Base-by-base conservation (phyloP, 2,797 vertebrate genomes). In the Nyctibius grandis region DNA sequence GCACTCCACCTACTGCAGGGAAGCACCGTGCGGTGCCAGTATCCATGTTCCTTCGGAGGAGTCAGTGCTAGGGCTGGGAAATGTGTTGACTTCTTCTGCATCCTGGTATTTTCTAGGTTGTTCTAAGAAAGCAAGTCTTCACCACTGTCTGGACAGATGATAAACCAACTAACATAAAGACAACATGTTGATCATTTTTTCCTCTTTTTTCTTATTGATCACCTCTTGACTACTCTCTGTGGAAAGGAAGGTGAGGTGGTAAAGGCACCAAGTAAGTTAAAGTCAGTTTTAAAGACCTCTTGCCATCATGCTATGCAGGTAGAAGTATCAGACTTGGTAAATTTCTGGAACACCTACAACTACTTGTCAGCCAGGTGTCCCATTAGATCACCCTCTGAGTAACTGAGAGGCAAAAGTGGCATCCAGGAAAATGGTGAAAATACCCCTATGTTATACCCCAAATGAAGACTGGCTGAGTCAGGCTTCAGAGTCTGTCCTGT, bases 31-130 rank as follows among this genome's bases (percentile, higher is more conserved):
- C 0, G 1, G 26, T 53, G 17, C 22, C 5, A 2, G 26, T 50
- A 11, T 23, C 19, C 5, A 2, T 2, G 3, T 0, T 86, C 9
- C 31, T 59, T 11, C 2, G 0, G 6, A 50, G 16, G 4, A 48
- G 14, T 26, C 60, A 31, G 36, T 12, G 20, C 11, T 12, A 33
- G 77, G 20, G 26, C 51, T 63, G 12, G 45, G 9, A 56, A 59
- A 77, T 7, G 0, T 8, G 8, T 22, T 70, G 23, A 23, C 8
- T 28, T 36, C 34, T 40, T 74, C 15, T 57, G 14, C 15, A n/a
- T 63, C 20, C 13, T 54, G 19, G 3, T 5, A 13, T 74, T 93
- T 78, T 60, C 63, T 50, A 40, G 2, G 11, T 60, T 70, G 9
- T 57, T 89, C 19, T 33, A 42, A 50, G 61, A 60, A 25, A 50